Conservation (phyloP, 2,797 vertebrate species). For the Aratinga solstitialis region DNA sequence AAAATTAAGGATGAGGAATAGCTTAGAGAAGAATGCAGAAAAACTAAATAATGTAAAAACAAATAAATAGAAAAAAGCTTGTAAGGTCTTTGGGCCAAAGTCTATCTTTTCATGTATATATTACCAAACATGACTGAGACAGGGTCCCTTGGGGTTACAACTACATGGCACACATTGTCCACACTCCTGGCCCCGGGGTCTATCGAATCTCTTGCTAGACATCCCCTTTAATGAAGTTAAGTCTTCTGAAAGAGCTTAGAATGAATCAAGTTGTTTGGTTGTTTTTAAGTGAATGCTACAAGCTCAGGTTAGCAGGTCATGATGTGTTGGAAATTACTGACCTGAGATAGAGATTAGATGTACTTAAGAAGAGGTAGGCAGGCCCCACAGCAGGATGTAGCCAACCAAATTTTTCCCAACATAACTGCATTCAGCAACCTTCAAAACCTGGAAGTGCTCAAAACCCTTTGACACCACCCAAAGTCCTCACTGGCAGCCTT, state of each 20-base stretch:
- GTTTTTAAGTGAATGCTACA: background rate
- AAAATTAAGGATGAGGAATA: background rate
- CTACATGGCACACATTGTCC: background rate
- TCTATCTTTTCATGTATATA: background rate
- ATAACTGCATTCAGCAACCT: background rate
- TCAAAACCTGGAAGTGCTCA: background rate
- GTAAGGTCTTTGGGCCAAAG: background rate
- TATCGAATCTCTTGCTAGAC: background rate
- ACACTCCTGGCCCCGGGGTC: background rate
- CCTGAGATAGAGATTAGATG: background rate
- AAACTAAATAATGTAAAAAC: background rate
- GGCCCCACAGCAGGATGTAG: background rate
- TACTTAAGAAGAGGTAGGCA: background rate
- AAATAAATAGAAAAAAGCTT: background rate
- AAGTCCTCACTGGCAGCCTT: background rate
- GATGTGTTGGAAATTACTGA: background rate
- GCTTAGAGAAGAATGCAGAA: background rate
- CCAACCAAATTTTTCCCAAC: background rate
- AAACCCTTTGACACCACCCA: background rate
- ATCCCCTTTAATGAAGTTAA: background rate
- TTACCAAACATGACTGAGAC: rapidly evolving
- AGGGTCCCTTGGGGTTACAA: background rate
- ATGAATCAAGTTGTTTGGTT: rapidly evolving
- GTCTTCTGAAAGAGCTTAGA: background rate
- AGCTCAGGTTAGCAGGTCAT: background rate